Conservation (phyloP, 2,113 vertebrate genomes). For the Silurus meridionalis region DNA sequence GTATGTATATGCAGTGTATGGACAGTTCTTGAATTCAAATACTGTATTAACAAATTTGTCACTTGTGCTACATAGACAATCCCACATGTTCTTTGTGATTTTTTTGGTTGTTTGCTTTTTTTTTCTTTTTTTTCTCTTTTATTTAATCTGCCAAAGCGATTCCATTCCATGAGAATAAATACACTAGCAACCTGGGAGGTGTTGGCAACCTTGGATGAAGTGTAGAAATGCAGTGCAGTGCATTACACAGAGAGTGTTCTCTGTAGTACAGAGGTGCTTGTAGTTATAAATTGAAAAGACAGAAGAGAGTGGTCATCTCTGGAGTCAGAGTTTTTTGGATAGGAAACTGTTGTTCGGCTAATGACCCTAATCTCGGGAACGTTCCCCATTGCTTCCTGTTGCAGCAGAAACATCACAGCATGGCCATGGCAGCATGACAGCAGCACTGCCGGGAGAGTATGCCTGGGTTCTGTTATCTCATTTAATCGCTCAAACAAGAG, state of each 20-base stretch:
- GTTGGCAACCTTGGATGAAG: neutral
- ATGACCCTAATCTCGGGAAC: conserved; percentile 25
- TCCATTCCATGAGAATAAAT: neutral
- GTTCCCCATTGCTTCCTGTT: conserved; percentile 36
- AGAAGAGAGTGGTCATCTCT: conserved; percentile 2
- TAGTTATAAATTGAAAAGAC: neutral
- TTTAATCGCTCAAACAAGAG: conserved; percentile 13
- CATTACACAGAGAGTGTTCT: too few relatives aligned
- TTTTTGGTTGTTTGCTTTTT: too few relatives aligned
- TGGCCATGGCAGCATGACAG: conserved; percentile 22
- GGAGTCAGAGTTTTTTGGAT: neutral
- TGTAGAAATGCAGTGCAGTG: neutral
- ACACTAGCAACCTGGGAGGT: neutral
- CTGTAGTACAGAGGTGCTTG: neutral
- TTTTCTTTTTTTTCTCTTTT: too few relatives aligned
- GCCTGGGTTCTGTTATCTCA: conserved; percentile 36
- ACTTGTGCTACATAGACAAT: neutral
- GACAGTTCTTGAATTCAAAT: neutral
- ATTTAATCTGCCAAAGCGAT: neutral
- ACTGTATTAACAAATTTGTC: neutral
- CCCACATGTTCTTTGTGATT: too few relatives aligned
- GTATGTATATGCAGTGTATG: neutral
- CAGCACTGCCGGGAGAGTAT: conserved; percentile 15
- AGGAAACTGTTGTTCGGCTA: conserved; percentile 18
- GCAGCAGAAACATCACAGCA: conserved; percentile 42